phyloP scores from a whole-genome alignment of 2,113 vertebrate species.

The Stomatorhinus ivindoensis region DNA sequence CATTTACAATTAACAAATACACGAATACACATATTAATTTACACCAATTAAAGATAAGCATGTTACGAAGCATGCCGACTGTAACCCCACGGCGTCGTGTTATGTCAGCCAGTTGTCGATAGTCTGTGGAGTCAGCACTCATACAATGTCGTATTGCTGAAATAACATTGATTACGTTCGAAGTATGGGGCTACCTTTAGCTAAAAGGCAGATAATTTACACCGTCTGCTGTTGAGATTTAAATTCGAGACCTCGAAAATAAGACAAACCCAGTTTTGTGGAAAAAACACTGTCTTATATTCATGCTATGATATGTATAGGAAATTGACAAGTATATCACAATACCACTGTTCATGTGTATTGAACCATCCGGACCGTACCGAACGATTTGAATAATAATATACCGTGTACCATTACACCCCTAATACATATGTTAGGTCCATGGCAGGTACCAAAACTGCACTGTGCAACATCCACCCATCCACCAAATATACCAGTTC shows the following conservation, averaged over 20 bases:
- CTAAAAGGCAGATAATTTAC: not conserved
- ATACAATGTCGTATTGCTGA: not conserved
- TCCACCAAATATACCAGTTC: not conserved
- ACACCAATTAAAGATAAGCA: not conserved
- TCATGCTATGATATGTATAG: not conserved
- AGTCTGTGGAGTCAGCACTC: not conserved
- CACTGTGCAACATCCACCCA: not conserved
- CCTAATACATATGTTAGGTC: not conserved
- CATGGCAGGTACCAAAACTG: not conserved
- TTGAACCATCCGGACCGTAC: not conserved
- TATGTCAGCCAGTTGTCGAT: not conserved
- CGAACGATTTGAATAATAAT: not conserved
- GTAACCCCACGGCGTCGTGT: not conserved
- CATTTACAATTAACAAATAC: not conserved
- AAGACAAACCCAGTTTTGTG: not conserved
- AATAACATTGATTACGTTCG: not conserved
- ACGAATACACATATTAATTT: not conserved
- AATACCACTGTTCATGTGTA: not conserved
- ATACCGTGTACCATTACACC: not conserved
- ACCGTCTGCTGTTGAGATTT: not conserved
- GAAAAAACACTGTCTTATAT: not conserved
- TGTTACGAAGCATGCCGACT: not conserved
- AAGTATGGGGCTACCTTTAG: not conserved
- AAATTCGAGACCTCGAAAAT: not conserved
- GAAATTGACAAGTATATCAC: not conserved